Evolutionary conservation across 2,113 vertebrate genomes (phyloP).

Genomic region (Aspiorhynchus laticeps): DNA sequence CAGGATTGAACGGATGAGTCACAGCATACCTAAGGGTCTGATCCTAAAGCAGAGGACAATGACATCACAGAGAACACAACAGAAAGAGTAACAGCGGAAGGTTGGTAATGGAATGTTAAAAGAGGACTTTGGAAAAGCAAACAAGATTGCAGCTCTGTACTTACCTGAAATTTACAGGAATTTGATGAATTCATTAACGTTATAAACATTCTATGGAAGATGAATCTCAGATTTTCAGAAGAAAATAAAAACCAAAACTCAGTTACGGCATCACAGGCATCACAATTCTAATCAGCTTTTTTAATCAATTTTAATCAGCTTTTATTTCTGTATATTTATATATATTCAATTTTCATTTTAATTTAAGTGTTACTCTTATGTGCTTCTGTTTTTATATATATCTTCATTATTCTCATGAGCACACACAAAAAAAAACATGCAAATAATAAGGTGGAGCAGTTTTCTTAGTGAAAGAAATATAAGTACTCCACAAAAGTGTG

Average conservation of each 20-base stretch:
- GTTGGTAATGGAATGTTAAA: background rate
- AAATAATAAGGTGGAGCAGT: no score
- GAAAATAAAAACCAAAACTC: background rate
- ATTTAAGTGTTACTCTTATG: no score
- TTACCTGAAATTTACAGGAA: background rate
- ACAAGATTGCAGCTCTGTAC: background rate
- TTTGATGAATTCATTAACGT: background rate
- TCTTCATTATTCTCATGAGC: no score
- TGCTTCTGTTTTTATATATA: no score
- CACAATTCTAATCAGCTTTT: no score
- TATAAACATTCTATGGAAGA: background rate
- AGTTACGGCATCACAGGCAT: background rate
- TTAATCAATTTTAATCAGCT: no score
- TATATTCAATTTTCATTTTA: no score
- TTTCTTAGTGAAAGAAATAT: no score
- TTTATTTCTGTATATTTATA: no score
- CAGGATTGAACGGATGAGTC: slow-evolving; percentile 1
- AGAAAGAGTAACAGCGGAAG: background rate
- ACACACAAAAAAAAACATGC: no score
- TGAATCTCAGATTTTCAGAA: background rate
- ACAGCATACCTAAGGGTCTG: background rate
- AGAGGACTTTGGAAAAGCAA: background rate
- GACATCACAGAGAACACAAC: background rate
- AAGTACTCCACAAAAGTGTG: background rate
- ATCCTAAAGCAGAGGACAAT: slow-evolving; percentile 5